A percentile compares a stretch with the other conserved stretches of the same genome.
phyloP scores from a whole-genome alignment of 1,140 invertebrate genomes.

The Drosophila baimaii region DNA sequence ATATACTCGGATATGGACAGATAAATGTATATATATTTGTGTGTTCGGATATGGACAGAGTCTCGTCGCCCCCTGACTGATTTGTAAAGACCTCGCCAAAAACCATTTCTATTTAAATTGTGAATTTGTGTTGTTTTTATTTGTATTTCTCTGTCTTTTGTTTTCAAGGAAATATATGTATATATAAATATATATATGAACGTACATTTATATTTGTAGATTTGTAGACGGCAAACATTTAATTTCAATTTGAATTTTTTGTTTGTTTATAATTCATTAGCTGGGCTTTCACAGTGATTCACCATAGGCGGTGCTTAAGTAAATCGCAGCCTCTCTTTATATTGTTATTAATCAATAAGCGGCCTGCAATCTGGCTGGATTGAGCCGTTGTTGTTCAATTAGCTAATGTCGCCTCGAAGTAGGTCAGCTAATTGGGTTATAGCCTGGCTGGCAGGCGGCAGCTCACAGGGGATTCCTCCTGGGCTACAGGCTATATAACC shows the following conservation, averaged over 20 bases:
- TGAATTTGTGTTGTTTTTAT: constrained; percentile 12
- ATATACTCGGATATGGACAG: constrained; percentile 16
- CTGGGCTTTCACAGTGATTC: constrained; percentile 26
- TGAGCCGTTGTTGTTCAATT: constrained; percentile 32
- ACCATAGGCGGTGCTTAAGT: neutral
- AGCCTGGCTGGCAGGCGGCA: constrained; percentile 1
- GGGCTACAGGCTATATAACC: too few species aligned
- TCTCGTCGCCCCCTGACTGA: constrained; percentile 30
- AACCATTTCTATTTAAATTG: constrained; percentile 39
- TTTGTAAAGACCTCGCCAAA: constrained; percentile 47
- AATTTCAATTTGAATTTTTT: constrained; percentile 24
- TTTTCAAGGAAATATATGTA: constrained; percentile 30
- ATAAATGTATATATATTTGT: constrained; percentile 8
- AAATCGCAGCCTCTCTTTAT: neutral
- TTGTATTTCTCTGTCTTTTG: constrained; percentile 14
- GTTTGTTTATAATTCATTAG: constrained; percentile 28
- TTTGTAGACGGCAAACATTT: constrained; percentile 30
- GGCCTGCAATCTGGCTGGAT: constrained; percentile 4
- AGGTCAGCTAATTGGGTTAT: constrained; percentile 46
- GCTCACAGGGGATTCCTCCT: constrained; percentile 5
- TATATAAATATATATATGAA: neutral
- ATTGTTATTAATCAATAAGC: constrained; percentile 29
- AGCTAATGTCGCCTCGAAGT: constrained; percentile 26
- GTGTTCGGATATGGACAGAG: constrained; percentile 29
- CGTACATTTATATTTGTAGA: too few species aligned